Evolutionary conservation across 1,140 invertebrate species (phyloP).

Genomic region (Archivesica marissinica): DNA sequence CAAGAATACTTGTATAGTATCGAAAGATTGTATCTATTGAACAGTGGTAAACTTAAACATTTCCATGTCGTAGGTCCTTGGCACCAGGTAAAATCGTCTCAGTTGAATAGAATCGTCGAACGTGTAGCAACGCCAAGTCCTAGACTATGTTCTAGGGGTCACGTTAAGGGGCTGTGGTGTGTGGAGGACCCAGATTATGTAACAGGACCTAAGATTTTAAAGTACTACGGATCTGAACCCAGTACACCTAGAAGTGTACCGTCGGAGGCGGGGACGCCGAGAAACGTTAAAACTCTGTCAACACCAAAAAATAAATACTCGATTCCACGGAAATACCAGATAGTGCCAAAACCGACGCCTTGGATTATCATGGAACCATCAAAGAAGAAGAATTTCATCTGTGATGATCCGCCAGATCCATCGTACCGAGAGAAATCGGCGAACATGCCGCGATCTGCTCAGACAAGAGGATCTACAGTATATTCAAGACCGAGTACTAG

Average conservation of each 20-base stretch:
- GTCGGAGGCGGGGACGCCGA: neutral
- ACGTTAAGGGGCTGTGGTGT: constrained; percentile 58
- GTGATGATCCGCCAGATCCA: constrained; percentile 54
- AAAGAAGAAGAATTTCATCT: constrained; percentile 59
- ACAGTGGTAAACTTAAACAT: constrained; percentile 58
- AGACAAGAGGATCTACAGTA: neutral
- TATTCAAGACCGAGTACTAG: constrained; percentile 38
- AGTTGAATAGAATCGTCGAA: constrained; percentile 48
- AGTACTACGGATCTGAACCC: constrained; percentile 14
- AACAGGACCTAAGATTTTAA: constrained; percentile 54
- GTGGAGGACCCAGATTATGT: constrained; percentile 59
- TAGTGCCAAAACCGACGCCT: constrained; percentile 59
- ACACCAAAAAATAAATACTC: constrained; percentile 52
- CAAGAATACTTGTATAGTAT: constrained; percentile 56
- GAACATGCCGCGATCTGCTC: constrained; percentile 31
- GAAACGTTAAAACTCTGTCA: constrained; percentile 25
- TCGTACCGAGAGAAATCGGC: constrained; percentile 40
- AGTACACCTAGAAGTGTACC: neutral
- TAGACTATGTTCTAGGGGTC: constrained; percentile 56
- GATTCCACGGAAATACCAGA: constrained; percentile 51
- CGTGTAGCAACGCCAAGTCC: constrained; percentile 51
- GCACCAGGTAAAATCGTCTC: constrained; percentile 48
- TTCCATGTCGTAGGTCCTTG: constrained; percentile 59
- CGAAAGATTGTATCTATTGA: constrained; percentile 52
- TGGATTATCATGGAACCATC: constrained; percentile 62